Evolutionary conservation across 92 coral and sea anemone species (phyloP).

Genomic region (Umimayanthus kanabou): DNA sequence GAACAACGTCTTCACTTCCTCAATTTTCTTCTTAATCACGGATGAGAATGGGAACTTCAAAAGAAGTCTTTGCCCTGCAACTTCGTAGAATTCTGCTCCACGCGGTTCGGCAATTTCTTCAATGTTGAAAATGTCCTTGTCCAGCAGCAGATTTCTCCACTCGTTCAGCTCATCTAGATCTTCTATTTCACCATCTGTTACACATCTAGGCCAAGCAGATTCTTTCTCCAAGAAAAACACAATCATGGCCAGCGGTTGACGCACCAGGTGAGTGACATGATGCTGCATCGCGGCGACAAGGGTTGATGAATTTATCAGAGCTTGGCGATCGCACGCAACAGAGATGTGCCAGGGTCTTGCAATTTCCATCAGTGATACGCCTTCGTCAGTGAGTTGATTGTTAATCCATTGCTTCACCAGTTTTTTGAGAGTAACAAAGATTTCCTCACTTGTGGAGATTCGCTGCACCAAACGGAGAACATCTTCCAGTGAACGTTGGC

Average conservation of each 20-base stretch:
- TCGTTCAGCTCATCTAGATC: conserved; percentile 51
- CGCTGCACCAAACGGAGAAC: conserved; percentile 55
- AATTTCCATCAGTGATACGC: neutral
- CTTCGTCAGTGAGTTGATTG: conserved; percentile 13
- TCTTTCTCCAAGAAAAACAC: conserved; percentile 88
- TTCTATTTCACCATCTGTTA: conserved; percentile 3
- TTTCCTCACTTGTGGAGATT: conserved; percentile 53
- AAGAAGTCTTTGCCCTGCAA: conserved; percentile 48
- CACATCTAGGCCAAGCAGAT: conserved; percentile 74
- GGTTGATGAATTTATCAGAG: conserved; percentile 82
- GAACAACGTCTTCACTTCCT: conserved; percentile 67
- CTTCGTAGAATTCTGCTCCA: conserved; percentile 80
- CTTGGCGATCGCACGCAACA: conserved; percentile 86
- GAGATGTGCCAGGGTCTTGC: conserved; percentile 72
- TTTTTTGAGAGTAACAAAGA: conserved; percentile 62
- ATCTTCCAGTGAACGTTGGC: conserved; percentile 54
- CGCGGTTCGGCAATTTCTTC: conserved; percentile 74
- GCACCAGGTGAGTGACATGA: conserved; percentile 73
- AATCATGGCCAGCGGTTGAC: conserved; percentile 77
- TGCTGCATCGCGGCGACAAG: conserved; percentile 85
- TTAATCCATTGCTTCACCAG: conserved; percentile 72
- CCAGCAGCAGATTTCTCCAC: conserved; percentile 59
- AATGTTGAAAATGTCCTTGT: conserved; percentile 57
- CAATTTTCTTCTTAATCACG: conserved; percentile 71
- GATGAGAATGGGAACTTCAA: conserved; percentile 75